Percentiles rank a stretch among this genome's conserved stretches.
Evolutionary conservation across 92 coral and sea anemone species (phyloP).

Genomic region (Siderastrea siderea): DNA sequence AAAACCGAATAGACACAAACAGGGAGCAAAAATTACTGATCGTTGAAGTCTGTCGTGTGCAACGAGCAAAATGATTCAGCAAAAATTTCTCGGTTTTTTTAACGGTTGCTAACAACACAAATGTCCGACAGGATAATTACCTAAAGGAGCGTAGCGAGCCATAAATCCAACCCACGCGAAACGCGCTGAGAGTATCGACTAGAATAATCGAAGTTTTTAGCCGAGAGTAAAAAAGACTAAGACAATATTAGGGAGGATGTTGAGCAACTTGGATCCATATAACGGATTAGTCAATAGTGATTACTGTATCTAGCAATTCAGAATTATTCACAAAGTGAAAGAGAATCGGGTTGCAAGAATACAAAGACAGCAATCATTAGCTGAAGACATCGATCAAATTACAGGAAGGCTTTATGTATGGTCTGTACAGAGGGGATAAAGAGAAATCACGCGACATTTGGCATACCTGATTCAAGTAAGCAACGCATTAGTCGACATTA

Average conservation of each 20-base stretch:
- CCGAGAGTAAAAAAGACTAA: not conserved
- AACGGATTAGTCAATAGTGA: constrained; percentile 6
- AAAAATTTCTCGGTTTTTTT: not conserved
- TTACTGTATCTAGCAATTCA: not conserved
- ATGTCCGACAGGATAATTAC: not conserved
- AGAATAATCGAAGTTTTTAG: too few relatives aligned
- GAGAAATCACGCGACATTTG: not conserved
- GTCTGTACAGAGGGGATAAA: not conserved
- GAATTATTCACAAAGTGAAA: not conserved
- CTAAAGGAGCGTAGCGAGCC: not conserved
- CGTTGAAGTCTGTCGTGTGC: not conserved
- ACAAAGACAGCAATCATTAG: constrained; percentile 31
- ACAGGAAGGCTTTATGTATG: too few relatives aligned
- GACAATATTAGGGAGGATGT: too few relatives aligned
- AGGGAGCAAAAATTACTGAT: not conserved
- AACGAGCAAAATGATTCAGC: not conserved
- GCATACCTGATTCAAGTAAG: constrained; percentile 93
- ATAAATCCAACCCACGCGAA: not conserved
- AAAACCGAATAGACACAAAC: not conserved
- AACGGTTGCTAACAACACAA: constrained; percentile 9
- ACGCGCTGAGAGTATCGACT: too few relatives aligned
- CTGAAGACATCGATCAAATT: not conserved
- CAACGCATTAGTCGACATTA: constrained; percentile 93
- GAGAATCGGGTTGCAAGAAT: not conserved
- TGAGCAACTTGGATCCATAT: not conserved